Conservation (phyloP, 2,888 invertebrate species). For the Drosophila suboccidentalis region DNA sequence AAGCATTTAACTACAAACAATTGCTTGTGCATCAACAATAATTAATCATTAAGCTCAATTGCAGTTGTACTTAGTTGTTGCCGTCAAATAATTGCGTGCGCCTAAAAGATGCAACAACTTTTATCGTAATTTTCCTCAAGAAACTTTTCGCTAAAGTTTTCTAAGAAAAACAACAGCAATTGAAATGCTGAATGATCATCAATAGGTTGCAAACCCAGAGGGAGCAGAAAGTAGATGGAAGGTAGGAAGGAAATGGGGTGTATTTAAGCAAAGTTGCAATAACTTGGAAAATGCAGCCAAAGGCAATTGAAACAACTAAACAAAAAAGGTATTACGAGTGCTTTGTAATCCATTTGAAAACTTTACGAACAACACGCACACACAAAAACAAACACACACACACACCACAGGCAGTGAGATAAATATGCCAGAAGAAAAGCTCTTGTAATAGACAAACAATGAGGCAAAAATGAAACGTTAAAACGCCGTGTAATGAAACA, state of each 20-base stretch:
- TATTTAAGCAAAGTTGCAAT: slow-evolving; percentile 74
- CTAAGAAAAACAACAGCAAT: slow-evolving; percentile 30
- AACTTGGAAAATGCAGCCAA: slow-evolving; percentile 62
- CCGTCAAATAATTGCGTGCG: slow-evolving; percentile 14
- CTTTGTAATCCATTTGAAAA: slow-evolving; percentile 77
- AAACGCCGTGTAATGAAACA: slow-evolving; percentile 65
- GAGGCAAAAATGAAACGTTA: slow-evolving; percentile 58
- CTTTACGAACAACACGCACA: slow-evolving; percentile 33
- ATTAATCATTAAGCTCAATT: not conserved
- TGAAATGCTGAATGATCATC: slow-evolving; percentile 59
- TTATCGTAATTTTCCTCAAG: slow-evolving; percentile 11
- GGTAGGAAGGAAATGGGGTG: not conserved
- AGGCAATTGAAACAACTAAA: slow-evolving; percentile 29
- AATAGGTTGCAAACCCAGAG: slow-evolving; percentile 45
- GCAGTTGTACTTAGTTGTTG: not conserved
- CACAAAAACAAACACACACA: slow-evolving; percentile 1
- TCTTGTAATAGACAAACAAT: slow-evolving; percentile 73
- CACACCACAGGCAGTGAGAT: slow-evolving; percentile 26
- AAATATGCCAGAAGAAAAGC: slow-evolving; percentile 18
- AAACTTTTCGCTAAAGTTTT: slow-evolving; percentile 43
- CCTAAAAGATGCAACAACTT: slow-evolving; percentile 36
- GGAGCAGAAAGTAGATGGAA: not conserved
- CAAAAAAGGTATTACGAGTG: slow-evolving; percentile 61
- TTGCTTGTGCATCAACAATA: not conserved
- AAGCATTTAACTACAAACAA: not conserved